Conservation (phyloP, 2,888 invertebrate genomes). For the Dolomedes plantarius region DNA sequence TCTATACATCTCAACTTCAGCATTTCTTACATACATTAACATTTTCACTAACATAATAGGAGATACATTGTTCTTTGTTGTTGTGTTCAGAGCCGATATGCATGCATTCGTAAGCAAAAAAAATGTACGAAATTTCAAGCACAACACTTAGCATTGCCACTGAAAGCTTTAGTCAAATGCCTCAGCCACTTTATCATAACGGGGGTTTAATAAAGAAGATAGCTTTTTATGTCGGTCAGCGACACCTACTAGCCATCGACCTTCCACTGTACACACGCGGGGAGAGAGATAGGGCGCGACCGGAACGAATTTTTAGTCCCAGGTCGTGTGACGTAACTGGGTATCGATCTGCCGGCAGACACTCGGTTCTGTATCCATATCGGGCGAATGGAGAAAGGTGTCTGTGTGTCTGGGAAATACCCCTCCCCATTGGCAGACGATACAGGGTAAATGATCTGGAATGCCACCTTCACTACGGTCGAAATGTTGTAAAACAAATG, state of each 20-base stretch:
- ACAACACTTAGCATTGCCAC: too few species aligned
- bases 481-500: neutral
- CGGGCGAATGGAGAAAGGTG: conserved; percentile 41
- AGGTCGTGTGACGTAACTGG: conserved; percentile 39
- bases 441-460: conserved; percentile 44
- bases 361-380: conserved; percentile 36
- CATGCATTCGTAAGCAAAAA: too few species aligned
- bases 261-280: neutral
- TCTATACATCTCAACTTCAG: too few species aligned
- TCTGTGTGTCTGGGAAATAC: conserved; percentile 54
- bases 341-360: conserved; percentile 42
- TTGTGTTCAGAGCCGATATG: too few species aligned
- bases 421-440: conserved; percentile 37
- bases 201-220: too few species aligned
- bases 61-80: too few species aligned
- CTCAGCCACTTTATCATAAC: too few species aligned
- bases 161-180: too few species aligned
- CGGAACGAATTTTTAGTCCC: conserved; percentile 23
- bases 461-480: conserved; percentile 3
- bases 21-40: too few species aligned
- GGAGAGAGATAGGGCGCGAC: conserved; percentile 11
- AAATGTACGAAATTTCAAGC: too few species aligned
- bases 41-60: too few species aligned
- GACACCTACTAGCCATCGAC: neutral
- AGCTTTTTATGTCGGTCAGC: neutral